Evolutionary conservation across 1,140 invertebrate genomes (phyloP).

Genomic region (Wasmannia auropunctata): DNA sequence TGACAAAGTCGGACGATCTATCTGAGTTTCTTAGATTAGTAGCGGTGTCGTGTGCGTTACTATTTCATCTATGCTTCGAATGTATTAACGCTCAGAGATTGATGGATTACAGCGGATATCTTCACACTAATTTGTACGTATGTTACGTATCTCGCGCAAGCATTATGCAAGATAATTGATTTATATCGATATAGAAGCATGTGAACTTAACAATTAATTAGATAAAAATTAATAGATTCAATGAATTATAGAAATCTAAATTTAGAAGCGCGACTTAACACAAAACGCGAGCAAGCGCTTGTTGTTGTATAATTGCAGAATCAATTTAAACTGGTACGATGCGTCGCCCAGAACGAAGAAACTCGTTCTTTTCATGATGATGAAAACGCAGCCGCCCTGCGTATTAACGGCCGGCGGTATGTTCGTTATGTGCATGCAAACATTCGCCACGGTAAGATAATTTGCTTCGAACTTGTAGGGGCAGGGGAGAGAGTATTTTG

Average conservation of each 20-base stretch:
- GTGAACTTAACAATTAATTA: not conserved
- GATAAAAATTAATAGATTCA: not conserved
- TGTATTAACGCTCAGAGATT: slow-evolving; percentile 54
- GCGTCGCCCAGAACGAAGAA: slow-evolving; percentile 32
- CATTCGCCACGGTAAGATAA: slow-evolving; percentile 45
- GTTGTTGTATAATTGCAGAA: slow-evolving; percentile 30
- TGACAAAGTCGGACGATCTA: slow-evolving; percentile 4
- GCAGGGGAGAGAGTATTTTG: not conserved
- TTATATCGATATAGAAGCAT: not conserved
- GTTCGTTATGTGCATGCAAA: slow-evolving; percentile 51
- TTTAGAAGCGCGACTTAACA: not conserved
- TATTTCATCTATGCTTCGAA: slow-evolving; percentile 44
- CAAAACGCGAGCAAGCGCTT: not conserved
- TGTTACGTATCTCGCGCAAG: not conserved
- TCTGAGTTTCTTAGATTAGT: slow-evolving; percentile 22
- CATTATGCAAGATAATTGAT: not conserved
- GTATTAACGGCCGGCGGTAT: slow-evolving; percentile 43
- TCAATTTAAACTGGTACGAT: slow-evolving; percentile 50
- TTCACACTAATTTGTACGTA: slow-evolving; percentile 39
- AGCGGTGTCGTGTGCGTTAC: not conserved
- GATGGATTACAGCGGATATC: slow-evolving; percentile 42
- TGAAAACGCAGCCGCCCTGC: slow-evolving; percentile 25
- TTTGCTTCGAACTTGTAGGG: not conserved
- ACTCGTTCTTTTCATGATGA: slow-evolving; percentile 46
- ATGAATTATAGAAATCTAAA: not conserved